These are phyloP conservation scores for Syngnathoides biaculeatus DNA, from an alignment of 2,113 vertebrate species.

Conservation along the genomic window DNA sequence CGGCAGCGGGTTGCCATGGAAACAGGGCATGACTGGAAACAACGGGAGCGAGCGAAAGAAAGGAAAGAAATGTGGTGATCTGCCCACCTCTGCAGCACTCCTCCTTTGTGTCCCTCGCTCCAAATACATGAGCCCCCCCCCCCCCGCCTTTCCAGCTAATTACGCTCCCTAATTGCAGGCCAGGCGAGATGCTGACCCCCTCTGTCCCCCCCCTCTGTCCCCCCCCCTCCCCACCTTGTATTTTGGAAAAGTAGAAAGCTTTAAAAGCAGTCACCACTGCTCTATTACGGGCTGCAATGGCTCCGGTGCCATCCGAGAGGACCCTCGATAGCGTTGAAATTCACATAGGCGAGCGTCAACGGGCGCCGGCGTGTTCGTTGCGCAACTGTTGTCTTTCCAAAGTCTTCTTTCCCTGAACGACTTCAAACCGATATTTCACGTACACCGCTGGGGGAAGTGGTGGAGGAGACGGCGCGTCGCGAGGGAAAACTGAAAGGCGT, in stretches of 20 bases:
- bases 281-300: conserved; percentile 14
- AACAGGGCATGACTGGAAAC: conserved; percentile 80
- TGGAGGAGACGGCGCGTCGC: too few species aligned
- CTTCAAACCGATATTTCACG: conserved; percentile 7
- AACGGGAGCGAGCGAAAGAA: conserved; percentile 75
- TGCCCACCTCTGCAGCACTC: conserved; percentile 72
- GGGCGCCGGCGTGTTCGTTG: too few species aligned
- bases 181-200: conserved; percentile 52
- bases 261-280: conserved; percentile 48
- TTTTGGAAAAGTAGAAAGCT: conserved; percentile 37
- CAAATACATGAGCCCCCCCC: conserved; percentile 38
- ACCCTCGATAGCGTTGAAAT: conserved; percentile 59
- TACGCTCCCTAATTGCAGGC: conserved; percentile 67
- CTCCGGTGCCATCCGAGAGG: not conserved
- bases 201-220: not conserved
- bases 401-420: not conserved
- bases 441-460: not conserved
- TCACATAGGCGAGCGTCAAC: conserved; percentile 24
- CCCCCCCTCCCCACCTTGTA: not conserved
- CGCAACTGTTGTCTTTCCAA: conserved; percentile 8
- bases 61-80: conserved; percentile 64
- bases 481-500: not conserved
- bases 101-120: conserved; percentile 69
- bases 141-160: conserved; percentile 63
- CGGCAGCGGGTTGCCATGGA: conserved; percentile 77